Base-by-base conservation (phyloP, 1,140 invertebrate genomes). In the Orussus abietinus region DNA sequence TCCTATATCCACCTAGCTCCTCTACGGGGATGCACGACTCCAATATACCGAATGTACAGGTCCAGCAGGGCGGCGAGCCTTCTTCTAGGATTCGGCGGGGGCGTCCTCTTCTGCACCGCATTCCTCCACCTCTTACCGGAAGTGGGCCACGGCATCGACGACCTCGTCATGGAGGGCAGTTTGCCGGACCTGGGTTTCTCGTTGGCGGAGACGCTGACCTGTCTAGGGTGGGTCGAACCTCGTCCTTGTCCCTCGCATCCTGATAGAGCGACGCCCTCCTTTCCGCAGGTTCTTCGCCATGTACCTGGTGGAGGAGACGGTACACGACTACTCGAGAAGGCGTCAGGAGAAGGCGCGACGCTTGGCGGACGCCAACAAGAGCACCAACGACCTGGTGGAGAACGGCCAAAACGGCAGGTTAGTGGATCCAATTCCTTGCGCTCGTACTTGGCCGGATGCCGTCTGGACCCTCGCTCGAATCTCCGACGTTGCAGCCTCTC, bases 121-220 rank as follows among this genome's bases (percentile, higher is more conserved):
- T 91, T 96, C 52, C 72, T 93, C 32, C 92, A 97, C 65, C 70
- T 97, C 37, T 68, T 96, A 20, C 92, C 92, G 1, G 93, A 96
- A 74, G 86, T 93, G 0, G 77, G 80, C 39, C 86, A 88, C 58
- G 78, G 78, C 12, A 75, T 86, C 10, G 65, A 79, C 20, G 51
- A 72, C 19, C 60, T 87, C 14, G 73, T 80, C 53, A 67, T 72
- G 3, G 31, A 68, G 6, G 72, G 63, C 0, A 30, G 58, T 7
- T 63, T 84, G 22, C 60, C 69, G 0, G 47, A 74, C 1, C 71
- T 82, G 1, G 69, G 70, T 3, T 80, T 91, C 53, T 80, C 84
- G 1, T 57, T 88, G 5, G 80, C 86, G 0, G 81, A 90, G 44
- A 71, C 78, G 40, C 78, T 83, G 45, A 88, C 82, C 68, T 86